These are phyloP conservation scores for Gnathonemus echidnorhynchus DNA, from an alignment of 2,113 vertebrate species.

Conservation along the genomic window DNA sequence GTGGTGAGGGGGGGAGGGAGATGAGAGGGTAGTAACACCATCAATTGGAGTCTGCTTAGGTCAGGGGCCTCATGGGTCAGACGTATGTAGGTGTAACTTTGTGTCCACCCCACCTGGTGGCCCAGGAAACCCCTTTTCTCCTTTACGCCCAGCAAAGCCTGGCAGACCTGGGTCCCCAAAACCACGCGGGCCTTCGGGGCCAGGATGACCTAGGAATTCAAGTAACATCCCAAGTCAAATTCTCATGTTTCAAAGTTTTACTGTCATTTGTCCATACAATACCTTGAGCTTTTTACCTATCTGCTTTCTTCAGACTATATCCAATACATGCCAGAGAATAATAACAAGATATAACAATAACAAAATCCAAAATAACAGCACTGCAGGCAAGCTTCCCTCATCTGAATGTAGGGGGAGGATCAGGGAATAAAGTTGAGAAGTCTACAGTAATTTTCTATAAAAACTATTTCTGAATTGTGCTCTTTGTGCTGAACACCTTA, in stretches of 20 bases:
- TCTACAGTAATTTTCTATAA: background rate
- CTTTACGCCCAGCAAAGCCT: conserved; percentile 53
- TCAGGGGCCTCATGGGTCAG: background rate
- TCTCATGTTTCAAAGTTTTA: background rate
- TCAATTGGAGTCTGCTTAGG: background rate
- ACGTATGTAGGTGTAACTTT: background rate
- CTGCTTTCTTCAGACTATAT: background rate
- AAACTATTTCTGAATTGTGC: background rate
- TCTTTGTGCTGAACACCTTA: background rate
- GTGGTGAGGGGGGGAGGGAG: conserved; percentile 39
- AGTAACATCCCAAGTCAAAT: background rate
- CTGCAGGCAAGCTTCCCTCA: background rate
- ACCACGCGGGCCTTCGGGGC: background rate
- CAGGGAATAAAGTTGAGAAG: background rate
- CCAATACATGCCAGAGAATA: background rate
- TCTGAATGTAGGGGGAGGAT: background rate
- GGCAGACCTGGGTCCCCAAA: conserved; percentile 53
- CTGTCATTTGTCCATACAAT: background rate
- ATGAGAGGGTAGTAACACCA: background rate
- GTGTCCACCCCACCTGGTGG: conserved; percentile 57
- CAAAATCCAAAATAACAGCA: background rate
- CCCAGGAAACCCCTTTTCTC: conserved; percentile 52
- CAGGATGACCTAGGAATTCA: background rate
- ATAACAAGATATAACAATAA: background rate
- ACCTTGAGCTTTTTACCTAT: background rate